Evolutionary conservation across 1,140 invertebrate genomes (phyloP).

Genomic region (Apis florea): DNA sequence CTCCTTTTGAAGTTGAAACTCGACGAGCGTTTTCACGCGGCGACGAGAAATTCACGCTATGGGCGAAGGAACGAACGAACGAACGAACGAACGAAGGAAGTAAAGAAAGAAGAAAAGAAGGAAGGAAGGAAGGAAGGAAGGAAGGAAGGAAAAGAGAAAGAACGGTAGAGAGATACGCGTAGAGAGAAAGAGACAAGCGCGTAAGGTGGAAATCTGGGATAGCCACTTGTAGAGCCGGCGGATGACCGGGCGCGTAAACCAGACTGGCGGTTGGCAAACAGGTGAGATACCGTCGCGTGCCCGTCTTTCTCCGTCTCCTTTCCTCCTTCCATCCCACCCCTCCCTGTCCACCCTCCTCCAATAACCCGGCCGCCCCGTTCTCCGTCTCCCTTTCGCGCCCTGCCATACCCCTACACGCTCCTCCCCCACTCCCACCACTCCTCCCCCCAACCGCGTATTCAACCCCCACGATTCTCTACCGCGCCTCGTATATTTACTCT

Average conservation of each 20-base stretch:
- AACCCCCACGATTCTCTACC: slow-evolving; percentile 29
- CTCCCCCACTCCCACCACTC: slow-evolving; percentile 26
- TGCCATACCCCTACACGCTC: background rate
- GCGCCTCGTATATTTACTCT: background rate
- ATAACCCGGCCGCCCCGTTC: slow-evolving; percentile 33
- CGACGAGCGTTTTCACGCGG: background rate
- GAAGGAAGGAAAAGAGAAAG: no score
- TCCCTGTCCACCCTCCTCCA: slow-evolving; percentile 13
- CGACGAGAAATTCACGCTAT: background rate
- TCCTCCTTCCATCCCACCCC: slow-evolving; percentile 24
- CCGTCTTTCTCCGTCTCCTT: slow-evolving; percentile 46
- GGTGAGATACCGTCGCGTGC: slow-evolving; percentile 70
- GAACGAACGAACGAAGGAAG: no score
- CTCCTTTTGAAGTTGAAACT: no score
- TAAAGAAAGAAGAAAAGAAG: no score
- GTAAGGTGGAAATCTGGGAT: slow-evolving; percentile 42
- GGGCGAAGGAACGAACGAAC: no score
- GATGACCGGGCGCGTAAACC: slow-evolving; percentile 71
- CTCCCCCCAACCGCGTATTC: slow-evolving; percentile 14
- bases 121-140: no score
- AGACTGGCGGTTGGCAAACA: slow-evolving; percentile 71
- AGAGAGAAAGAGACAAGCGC: slow-evolving; percentile 33
- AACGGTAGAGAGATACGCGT: background rate
- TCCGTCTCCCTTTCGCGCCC: slow-evolving; percentile 16
- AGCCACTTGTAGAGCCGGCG: slow-evolving; percentile 69